Evolutionary conservation across 2,113 vertebrate genomes (phyloP), one percentile per base, ranked within the genome.

Genomic region (Tenrec ecaudatus): DNA sequence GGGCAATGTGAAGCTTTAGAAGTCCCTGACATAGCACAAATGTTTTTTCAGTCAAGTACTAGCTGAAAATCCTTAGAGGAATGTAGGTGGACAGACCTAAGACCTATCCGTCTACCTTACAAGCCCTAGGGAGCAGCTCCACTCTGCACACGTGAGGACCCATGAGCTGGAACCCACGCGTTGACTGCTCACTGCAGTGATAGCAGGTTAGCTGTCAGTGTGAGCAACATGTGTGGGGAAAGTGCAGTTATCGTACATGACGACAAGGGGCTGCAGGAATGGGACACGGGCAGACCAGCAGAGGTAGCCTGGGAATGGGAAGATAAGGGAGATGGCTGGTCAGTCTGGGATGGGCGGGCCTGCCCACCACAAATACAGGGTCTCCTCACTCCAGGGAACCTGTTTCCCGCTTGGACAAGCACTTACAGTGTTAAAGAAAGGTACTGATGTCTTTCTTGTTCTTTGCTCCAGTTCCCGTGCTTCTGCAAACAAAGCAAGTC

Each of bases 401-500:
- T 78, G 5, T 81, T 88, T 87, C 82, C 12, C 1, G 60, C 36
- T 85, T 69, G 71, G 58, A 69, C 0, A 9, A 86, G 38, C 16
- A 4, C 25, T 22, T 47, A 0, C 7, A 78, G 60, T 73, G 47
- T 93, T 69, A 20, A 60, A 66, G 78, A 8, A 77, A 57, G 71
- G 68, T 78, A 64, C 0, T 96, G 53, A 96, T n/a, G n/a, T n/a
- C n/a, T 22, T 66, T 27, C 77, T 94, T 90, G 2, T 94, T 92
- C 68, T 95, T 92, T 86, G 76, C 4, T 73, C 27, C 71, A 97
- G 96, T 60, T 71, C 12, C 0, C 68, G 60, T 69, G 66, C 79
- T 73, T 94, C 83, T 25, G 92, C 91, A 86, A 62, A 31, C 14
- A 93, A 97, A 94, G 80, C 83, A 64, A 86, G 20, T 86, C 87